phyloP scores from a whole-genome alignment of 2,113 vertebrate species.

The Marcusenius ussheri region DNA sequence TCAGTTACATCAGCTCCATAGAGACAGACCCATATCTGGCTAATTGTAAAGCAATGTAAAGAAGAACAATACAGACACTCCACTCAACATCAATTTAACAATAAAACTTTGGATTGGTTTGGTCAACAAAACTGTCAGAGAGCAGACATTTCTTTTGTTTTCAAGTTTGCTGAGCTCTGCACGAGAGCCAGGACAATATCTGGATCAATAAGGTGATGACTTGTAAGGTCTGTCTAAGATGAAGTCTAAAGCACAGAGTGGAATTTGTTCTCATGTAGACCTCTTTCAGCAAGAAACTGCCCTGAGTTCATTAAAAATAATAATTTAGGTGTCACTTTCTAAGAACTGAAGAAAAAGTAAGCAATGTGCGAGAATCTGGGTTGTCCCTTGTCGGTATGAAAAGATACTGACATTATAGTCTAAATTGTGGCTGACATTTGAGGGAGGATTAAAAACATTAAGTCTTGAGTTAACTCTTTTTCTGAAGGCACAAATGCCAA shows the following conservation, averaged over 20 bases:
- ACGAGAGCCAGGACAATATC: neutral
- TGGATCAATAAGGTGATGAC: neutral
- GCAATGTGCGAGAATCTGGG: neutral
- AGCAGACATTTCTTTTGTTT: neutral
- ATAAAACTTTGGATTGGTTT: neutral
- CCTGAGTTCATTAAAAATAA: neutral
- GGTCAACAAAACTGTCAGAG: neutral
- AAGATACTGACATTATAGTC: neutral
- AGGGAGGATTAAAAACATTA: neutral
- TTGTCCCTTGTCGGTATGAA: neutral
- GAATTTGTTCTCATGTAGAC: neutral
- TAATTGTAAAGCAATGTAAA: neutral
- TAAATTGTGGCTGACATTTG: neutral
- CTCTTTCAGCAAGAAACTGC: neutral
- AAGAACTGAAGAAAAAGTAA: neutral
- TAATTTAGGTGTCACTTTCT: neutral
- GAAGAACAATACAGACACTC: neutral
- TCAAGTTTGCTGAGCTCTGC: neutral
- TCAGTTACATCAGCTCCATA: neutral
- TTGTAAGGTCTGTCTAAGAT: neutral
- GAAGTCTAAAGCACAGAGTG: neutral
- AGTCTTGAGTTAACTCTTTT: neutral
- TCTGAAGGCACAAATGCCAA: neutral
- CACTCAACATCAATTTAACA: neutral
- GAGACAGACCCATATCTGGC: neutral